Percentiles rank a stretch among this genome's conserved stretches.
phyloP scores from a whole-genome alignment of 2,113 vertebrate species.

The Vidua chalybeata region DNA sequence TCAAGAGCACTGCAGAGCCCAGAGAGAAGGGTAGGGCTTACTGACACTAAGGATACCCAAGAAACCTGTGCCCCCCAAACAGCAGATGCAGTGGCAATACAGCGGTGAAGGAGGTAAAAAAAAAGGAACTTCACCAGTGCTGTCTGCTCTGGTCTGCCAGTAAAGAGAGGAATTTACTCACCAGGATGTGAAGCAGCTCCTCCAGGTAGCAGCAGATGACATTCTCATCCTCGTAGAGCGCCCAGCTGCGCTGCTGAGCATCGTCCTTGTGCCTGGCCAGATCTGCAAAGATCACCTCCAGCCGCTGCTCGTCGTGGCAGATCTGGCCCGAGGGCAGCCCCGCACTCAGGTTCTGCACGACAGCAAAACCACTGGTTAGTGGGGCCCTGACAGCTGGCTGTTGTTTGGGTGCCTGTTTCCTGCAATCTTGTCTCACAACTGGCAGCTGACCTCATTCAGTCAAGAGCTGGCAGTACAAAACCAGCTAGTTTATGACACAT shows the following conservation, averaged over 20 bases:
- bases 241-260: slow-evolving; percentile 95
- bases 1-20: not conserved
- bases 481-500: not conserved
- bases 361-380: not conserved
- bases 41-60: not conserved
- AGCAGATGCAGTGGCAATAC: not conserved
- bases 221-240: slow-evolving; percentile 79
- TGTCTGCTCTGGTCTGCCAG: not conserved
- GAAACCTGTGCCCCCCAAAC: not conserved
- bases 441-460: slow-evolving; percentile 29
- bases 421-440: not conserved
- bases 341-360: slow-evolving; percentile 78
- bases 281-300: slow-evolving; percentile 95
- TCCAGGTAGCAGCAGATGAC: slow-evolving; percentile 85
- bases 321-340: slow-evolving; percentile 92
- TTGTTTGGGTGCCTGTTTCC: not conserved
- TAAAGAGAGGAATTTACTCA: slow-evolving; percentile 44
- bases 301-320: slow-evolving; percentile 93
- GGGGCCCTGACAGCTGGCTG: not conserved
- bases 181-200: slow-evolving; percentile 92
- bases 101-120: not conserved
- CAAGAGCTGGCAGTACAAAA: slow-evolving; percentile 10
- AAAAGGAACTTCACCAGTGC: not conserved
- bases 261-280: slow-evolving; percentile 90
- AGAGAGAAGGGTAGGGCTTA: not conserved